Base-by-base conservation (phyloP, 2,888 invertebrate genomes). In the Apamea anceps region DNA sequence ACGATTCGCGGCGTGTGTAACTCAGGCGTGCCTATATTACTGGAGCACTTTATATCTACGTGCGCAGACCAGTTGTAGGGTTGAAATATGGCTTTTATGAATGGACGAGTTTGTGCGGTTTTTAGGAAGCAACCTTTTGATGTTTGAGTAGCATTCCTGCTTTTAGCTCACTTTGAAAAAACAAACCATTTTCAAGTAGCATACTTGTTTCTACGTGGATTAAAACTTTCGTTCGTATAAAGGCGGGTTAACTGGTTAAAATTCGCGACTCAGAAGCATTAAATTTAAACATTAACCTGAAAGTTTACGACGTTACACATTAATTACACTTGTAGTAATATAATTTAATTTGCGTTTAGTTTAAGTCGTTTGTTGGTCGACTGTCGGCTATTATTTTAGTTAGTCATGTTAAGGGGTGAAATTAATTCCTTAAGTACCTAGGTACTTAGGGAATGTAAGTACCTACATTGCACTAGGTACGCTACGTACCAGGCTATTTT, bases 41-140 rank as follows among this genome's bases (percentile, higher is more conserved):
- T 82, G 82, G 79, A 87, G 79, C 72, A 79, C 79, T 84, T 80
- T 77, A 81, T 86, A 81, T 84, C 51, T 80, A 82, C 85, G 72
- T 81, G 84, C 81, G 86, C 88, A 80, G 67, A 88, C 76, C 88
- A 82, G 85, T 88, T 86, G 88, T 85, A 81, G 79, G 83, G 83
- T 76, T 91, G 91, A 91, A 89, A 91, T 91, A 91, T 88, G 88
- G 88, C 85, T 91, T 88, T 89, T 87, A 85, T 85, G 89, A 90
- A 88, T 86, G 87, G 86, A 82, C 77, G 81, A 86, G 85, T 89
- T 91, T 88, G 82, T 86, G 85, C 72, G 86, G 83, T 75, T 87
- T 88, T 89, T 86, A 85, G 86, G 88, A 81, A 84, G 86, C 79
- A 81, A 84, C 82, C 85, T 87, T 90, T 91, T 89, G 85, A 87